Conservation (phyloP, 2,113 vertebrate species). For the Serinus canaria region DNA sequence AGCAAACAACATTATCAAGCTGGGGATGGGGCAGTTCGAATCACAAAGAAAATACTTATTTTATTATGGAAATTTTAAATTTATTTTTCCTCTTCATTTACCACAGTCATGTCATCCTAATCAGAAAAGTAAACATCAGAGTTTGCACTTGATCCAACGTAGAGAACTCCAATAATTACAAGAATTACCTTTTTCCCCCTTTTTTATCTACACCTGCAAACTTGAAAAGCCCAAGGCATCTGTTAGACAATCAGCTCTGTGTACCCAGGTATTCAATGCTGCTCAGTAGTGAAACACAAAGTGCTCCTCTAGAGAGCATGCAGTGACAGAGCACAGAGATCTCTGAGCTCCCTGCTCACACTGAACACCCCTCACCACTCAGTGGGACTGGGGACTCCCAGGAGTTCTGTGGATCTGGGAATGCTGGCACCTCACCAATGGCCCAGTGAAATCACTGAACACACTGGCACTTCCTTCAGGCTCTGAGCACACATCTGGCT, state of each 20-base stretch:
- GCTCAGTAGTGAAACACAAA: accelerated
- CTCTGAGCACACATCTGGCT: not conserved
- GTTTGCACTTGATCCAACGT: not conserved
- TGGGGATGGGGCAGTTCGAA: slow-evolving; percentile 4
- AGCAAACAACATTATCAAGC: slow-evolving; percentile 66
- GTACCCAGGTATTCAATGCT: not conserved
- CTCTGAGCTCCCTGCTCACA: not conserved
- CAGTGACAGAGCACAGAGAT: not conserved
- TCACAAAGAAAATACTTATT: slow-evolving; percentile 57
- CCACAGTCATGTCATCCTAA: slow-evolving; percentile 54
- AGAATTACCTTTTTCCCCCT: not conserved
- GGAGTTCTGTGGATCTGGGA: not conserved
- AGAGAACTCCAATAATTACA: slow-evolving; percentile 26
- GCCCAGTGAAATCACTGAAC: not conserved
- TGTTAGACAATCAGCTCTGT: not conserved
- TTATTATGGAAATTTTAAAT: not conserved
- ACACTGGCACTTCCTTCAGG: not conserved
- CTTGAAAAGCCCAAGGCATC: not conserved
- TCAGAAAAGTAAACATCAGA: slow-evolving; percentile 60
- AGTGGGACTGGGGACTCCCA: accelerated
- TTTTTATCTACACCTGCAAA: not conserved
- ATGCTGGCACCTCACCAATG: not conserved
- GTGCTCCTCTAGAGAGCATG: not conserved
- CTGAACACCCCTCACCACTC: accelerated
- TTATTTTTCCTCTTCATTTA: slow-evolving; percentile 63